Evolutionary conservation across 1,140 invertebrate genomes (phyloP).

Genomic region (Nebria ingens): DNA sequence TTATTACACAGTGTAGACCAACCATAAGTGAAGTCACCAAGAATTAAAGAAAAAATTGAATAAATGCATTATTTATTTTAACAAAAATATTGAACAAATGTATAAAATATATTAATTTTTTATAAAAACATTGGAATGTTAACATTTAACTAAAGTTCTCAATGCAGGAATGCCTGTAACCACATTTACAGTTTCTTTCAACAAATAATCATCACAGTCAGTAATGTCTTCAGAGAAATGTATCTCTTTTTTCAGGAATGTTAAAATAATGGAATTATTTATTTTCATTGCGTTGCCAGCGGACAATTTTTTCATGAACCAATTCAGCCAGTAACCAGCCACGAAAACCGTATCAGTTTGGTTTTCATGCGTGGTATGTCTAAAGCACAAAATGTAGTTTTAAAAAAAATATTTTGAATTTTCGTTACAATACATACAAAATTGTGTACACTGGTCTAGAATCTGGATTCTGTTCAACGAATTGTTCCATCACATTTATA

Average conservation of each 20-base stretch:
- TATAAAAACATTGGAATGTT: neutral
- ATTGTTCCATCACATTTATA: conserved; percentile 42
- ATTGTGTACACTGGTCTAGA: conserved; percentile 38
- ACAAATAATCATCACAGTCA: conserved; percentile 21
- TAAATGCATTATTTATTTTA: conserved; percentile 1
- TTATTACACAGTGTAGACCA: neutral
- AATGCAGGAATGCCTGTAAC: conserved; percentile 17
- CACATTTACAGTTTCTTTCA: conserved; percentile 20
- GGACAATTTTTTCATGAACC: conserved; percentile 37
- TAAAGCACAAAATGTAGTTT: conserved; percentile 22
- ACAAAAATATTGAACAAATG: neutral
- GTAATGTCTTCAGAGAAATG: conserved; percentile 18
- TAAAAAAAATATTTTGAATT: conserved; percentile 12
- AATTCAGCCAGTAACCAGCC: conserved; percentile 37
- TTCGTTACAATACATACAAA: conserved; percentile 29
- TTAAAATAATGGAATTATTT: conserved; percentile 35
- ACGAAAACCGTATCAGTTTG: conserved; percentile 36
- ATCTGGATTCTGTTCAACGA: conserved; percentile 22
- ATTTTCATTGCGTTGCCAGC: conserved; percentile 31
- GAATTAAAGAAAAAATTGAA: neutral
- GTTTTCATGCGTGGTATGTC: conserved; percentile 38
- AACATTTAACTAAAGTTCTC: neutral
- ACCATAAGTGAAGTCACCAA: no score
- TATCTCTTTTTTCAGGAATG: conserved; percentile 29
- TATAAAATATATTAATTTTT: neutral